Base-by-base conservation (phyloP, 2,888 invertebrate species). In the Heteropelma amictum region DNA sequence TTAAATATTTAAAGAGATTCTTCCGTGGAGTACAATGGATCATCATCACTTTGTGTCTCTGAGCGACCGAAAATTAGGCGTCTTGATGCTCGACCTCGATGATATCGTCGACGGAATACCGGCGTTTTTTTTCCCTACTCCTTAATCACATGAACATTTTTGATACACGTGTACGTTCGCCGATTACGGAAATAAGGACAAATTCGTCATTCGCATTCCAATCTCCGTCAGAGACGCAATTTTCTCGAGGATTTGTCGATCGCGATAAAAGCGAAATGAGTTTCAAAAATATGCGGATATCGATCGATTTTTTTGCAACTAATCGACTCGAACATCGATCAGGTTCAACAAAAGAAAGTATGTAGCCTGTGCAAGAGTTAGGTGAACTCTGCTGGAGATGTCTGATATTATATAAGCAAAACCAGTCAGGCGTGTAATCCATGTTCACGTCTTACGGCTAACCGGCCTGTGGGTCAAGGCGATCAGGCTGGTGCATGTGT, bases 1-100 rank as follows among this genome's bases (percentile, higher is more conserved):
- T 86, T 88, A 84, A 88, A 88, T 88, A 88, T 88, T 87, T 86
- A 87, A 87, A 85, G 80, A 85, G 82, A 82, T 82, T 74, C 80
- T 61, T 69, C 73, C 75, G 74, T 71, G 80, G 79, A 84, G 79
- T 69, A 87, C 87, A 88, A 87, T 87, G 83, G 83, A 81, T 79
- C 71, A 47, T 58, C 23, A 81, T 79, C 71, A 47, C 61, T 19
- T 70, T 54, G 45, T 60, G 65, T 64, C 56, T 65, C 40, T 21
- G 7, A 33, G 35, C 23, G 45, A 53, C 35, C 23, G 49, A 67
- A 35, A 61, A 71, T 72, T 58, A 67, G 74, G 63, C 28, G 33
- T 40, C 35, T 17, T 3, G 64, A 56, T 51, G 40, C 40, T 51
- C 73, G 70, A 70, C 72, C 72, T 38, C 51, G 53, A 72, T 70